Evolutionary conservation across 2,888 invertebrate species (phyloP).

Genomic region (Rotaria socialis): DNA sequence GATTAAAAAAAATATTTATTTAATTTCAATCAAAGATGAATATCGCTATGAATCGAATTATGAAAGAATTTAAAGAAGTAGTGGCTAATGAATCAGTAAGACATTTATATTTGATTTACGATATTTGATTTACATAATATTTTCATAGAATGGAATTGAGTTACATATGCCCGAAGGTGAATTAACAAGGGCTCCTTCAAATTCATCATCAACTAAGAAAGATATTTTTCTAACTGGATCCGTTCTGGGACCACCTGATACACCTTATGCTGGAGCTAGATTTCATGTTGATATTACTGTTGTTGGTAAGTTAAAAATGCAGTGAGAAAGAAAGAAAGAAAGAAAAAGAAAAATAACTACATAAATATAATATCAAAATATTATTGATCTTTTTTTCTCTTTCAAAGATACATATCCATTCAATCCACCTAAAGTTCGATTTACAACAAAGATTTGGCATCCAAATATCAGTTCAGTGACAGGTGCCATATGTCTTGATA

Average conservation of each 20-base stretch:
- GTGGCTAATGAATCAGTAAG: constrained; percentile 89
- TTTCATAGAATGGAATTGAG: constrained; percentile 48
- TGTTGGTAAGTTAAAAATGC: neutral
- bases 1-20: neutral
- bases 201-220: constrained; percentile 62
- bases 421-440: constrained; percentile 96
- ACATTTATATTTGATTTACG: neutral
- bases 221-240: constrained; percentile 86
- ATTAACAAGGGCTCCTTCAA: neutral
- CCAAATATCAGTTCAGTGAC: constrained; percentile 98
- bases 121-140: neutral
- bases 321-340: neutral
- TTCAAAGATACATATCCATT: constrained; percentile 96
- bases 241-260: constrained; percentile 95
- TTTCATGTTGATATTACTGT: constrained; percentile 26
- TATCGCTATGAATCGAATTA: constrained; percentile 90
- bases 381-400: too few species aligned
- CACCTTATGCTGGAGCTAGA: constrained; percentile 69
- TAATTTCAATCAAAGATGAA: constrained; percentile 67
- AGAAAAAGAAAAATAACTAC: too few species aligned
- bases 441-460: constrained; percentile 97
- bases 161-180: neutral
- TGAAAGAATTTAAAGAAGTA: constrained; percentile 96
- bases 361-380: neutral
- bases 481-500: constrained; percentile 90